Evolutionary conservation across 2,797 vertebrate genomes (phyloP), one percentile per base, ranked within the genome.

Genomic region (Halcyon chelicuti): DNA sequence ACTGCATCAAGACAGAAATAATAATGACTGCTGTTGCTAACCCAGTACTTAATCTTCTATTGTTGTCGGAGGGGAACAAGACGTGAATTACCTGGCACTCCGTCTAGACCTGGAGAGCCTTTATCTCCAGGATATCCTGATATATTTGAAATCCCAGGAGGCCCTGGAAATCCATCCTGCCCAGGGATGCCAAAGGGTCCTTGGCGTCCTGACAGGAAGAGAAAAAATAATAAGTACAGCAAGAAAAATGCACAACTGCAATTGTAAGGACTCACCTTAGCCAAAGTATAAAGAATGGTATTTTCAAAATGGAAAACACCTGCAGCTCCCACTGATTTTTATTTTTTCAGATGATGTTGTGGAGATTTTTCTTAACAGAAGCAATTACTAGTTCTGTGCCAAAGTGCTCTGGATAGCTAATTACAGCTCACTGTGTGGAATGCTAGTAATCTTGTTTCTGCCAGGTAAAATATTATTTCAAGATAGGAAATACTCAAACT

Each of bases 151-250:
- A 95, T 93, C 9, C 98, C 99, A 12, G 97, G 96, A 92, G 94
- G 58, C 21, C 99, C 99, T 29, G 87, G 95, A 23, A 97, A 96
- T 5, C 99, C 99, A 22, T 95, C 97, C 23, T 97, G 60, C 54
- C 99, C 99, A 44, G 97, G 97, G 47, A 15, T 87, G 86, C 99
- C 99, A 23, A 95, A 79, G 10, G 94, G 82, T 87, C 99, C 99
- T 51, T 86, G 98, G 52, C 98, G 88, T 92, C 99, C 99, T 99
- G 88, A 94, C 93, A 74, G 37, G 54, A 93, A 86, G 63, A 94
- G 73, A 85, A 47, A 10, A 90, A 71, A 65, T 39, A 47, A 71
- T 92, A 67, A 94, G 51, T 52, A 37, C 12, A 83, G n/a, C 29
- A 65, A 71, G 17, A 16, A 88, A 92, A 88, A 86, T 3, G 25